phyloP scores from a whole-genome alignment of 2,797 vertebrate genomes.

The Pangasius krempfi region DNA sequence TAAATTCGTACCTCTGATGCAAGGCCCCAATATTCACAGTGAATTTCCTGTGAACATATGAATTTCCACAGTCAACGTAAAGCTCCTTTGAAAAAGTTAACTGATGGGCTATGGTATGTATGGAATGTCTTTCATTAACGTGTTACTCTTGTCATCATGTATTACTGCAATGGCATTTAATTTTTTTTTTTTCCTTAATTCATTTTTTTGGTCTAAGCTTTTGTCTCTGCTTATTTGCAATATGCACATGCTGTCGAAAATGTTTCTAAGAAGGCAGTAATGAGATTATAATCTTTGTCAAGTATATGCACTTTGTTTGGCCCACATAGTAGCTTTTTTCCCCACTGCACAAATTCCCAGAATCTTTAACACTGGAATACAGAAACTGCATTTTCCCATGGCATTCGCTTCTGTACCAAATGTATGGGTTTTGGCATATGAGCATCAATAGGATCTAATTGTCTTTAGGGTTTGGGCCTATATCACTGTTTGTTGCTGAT shows the following conservation, averaged over 20 bases:
- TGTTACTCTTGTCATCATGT: conserved; percentile 47
- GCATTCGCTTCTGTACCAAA: neutral
- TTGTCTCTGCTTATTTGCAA: neutral
- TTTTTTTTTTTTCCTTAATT: conserved; percentile 34
- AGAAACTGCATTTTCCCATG: neutral
- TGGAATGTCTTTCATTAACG: conserved; percentile 43
- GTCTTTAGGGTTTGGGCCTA: neutral
- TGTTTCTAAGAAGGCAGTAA: conserved; percentile 41
- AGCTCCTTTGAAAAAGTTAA: neutral
- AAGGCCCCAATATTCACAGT: neutral
- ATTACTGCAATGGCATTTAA: conserved; percentile 38
- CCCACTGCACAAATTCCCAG: too few relatives aligned
- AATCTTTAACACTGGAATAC: neutral
- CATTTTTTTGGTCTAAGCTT: conserved; percentile 23
- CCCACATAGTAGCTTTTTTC: neutral
- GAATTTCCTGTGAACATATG: neutral
- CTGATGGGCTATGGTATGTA: neutral
- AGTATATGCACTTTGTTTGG: neutral
- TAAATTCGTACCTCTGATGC: neutral
- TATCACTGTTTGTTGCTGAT: neutral
- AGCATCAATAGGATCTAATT: neutral
- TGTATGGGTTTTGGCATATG: neutral
- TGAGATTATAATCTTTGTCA: conserved; percentile 42
- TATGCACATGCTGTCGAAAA: neutral
- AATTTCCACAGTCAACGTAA: neutral